phyloP scores from a whole-genome alignment of 2,888 invertebrate genomes.

The Polydrusus cervinus region DNA sequence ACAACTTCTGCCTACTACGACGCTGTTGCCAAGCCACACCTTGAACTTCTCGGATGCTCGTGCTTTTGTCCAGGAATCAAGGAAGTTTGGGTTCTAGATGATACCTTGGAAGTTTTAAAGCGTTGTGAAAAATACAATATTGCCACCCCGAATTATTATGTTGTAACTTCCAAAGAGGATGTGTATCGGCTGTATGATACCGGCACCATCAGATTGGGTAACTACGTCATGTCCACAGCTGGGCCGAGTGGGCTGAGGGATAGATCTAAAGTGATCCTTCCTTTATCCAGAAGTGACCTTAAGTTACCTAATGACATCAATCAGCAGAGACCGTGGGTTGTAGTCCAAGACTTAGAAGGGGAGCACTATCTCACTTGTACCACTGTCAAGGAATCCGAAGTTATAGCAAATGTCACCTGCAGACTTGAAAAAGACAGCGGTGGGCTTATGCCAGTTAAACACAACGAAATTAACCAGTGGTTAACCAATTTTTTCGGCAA shows the following conservation, averaged over 20 bases:
- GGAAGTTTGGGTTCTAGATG: conserved; percentile 85
- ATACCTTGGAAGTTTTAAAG: conserved; percentile 83
- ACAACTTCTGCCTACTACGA: conserved; percentile 88
- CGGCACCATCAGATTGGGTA: conserved; percentile 74
- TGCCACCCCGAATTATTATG: conserved; percentile 79
- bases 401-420: conserved; percentile 88
- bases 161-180: conserved; percentile 80
- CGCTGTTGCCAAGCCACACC: conserved; percentile 85
- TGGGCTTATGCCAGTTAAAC: conserved; percentile 80
- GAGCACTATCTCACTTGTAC: conserved; percentile 88
- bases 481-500: conserved; percentile 81
- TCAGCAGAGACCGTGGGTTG: conserved; percentile 84
- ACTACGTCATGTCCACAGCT: conserved; percentile 81
- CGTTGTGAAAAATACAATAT: conserved; percentile 81
- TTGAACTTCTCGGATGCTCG: conserved; percentile 86
- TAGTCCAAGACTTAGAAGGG: conserved; percentile 84
- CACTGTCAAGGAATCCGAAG: conserved; percentile 84
- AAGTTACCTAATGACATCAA: conserved; percentile 82
- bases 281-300: conserved; percentile 78
- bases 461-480: conserved; percentile 82
- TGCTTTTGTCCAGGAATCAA: conserved; percentile 86
- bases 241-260: conserved; percentile 85
- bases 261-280: conserved; percentile 80
- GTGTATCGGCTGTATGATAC: conserved; percentile 81
- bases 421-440: conserved; percentile 79